A percentile compares a stretch with the other conserved stretches of the same genome.
Evolutionary conservation across 2,797 vertebrate genomes (phyloP).

Genomic region (Takifugu ocellatus): DNA sequence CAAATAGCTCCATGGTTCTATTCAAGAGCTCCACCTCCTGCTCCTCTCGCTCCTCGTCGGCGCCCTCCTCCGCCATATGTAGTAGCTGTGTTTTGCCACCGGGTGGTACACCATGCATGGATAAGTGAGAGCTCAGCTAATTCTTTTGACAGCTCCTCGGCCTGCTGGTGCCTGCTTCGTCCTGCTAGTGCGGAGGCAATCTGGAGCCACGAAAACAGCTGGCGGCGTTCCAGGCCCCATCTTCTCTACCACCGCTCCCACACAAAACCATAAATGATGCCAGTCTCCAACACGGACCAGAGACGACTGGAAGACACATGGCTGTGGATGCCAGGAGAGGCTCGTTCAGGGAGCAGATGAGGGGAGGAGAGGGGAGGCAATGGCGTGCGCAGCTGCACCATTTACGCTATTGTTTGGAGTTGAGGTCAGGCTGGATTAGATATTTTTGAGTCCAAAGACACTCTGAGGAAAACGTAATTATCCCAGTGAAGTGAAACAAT

Average conservation of each 20-base stretch:
- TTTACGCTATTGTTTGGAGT: conserved; percentile 36
- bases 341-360: not conserved
- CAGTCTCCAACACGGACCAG: conserved; percentile 35
- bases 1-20: conserved; percentile 50
- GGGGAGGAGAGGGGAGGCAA: conserved; percentile 27
- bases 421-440: conserved; percentile 25
- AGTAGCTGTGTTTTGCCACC: conserved; percentile 87
- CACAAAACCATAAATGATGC: conserved; percentile 44
- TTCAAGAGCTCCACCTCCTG: conserved; percentile 51
- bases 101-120: conserved; percentile 87
- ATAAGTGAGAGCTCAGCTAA: conserved; percentile 77
- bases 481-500: conserved; percentile 47
- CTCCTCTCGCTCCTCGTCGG: conserved; percentile 36
- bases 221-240: conserved; percentile 58
- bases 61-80: conserved; percentile 70
- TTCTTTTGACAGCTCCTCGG: conserved; percentile 72
- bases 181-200: conserved; percentile 73
- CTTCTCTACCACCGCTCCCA: conserved; percentile 50
- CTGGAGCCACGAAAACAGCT: conserved; percentile 77
- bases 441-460: conserved; percentile 24
- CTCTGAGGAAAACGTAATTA: conserved; percentile 43
- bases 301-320: conserved; percentile 33
- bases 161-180: conserved; percentile 72
- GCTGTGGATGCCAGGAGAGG: conserved; percentile 35
- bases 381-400: not conserved